Percentiles rank a stretch among this genome's conserved stretches.
Evolutionary conservation across 2,888 invertebrate species (phyloP).

Genomic region (Himalopsyche anomala): DNA sequence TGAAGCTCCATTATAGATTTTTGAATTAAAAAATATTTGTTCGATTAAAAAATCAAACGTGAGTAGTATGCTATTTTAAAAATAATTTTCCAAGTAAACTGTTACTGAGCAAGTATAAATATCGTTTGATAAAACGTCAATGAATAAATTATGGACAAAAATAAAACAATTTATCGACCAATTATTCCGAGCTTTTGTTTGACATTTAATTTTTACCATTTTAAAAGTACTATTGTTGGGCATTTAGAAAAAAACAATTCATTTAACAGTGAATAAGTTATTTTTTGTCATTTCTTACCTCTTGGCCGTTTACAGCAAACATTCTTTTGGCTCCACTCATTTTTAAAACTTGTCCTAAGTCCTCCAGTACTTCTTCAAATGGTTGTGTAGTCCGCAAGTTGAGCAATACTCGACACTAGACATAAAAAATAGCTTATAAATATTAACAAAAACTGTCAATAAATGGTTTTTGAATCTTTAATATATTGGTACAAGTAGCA

Average conservation of each 20-base stretch:
- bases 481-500: too few relatives aligned
- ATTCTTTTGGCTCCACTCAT: slow-evolving; percentile 93
- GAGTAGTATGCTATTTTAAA: neutral
- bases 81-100: neutral
- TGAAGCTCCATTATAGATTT: too few relatives aligned
- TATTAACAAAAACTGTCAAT: neutral
- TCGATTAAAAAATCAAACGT: too few relatives aligned
- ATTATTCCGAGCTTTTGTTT: neutral
- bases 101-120: neutral
- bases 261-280: neutral
- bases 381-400: slow-evolving; percentile 95
- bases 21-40: too few relatives aligned
- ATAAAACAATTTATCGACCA: neutral
- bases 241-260: neutral
- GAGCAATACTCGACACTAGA: slow-evolving; percentile 90
- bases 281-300: slow-evolving; percentile 76
- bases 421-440: slow-evolving; percentile 63
- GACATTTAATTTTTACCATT: neutral
- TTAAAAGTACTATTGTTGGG: neutral
- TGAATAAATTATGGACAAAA: slow-evolving; percentile 12
- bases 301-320: slow-evolving; percentile 94
- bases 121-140: neutral
- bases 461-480: too few relatives aligned
- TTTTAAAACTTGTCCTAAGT: slow-evolving; percentile 94
- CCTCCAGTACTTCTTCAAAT: slow-evolving; percentile 95